Percentiles rank a stretch among this genome's conserved stretches.
These are phyloP conservation scores for Falco berigora DNA, from an alignment of 2,797 vertebrate genomes.

Conservation along the genomic window DNA sequence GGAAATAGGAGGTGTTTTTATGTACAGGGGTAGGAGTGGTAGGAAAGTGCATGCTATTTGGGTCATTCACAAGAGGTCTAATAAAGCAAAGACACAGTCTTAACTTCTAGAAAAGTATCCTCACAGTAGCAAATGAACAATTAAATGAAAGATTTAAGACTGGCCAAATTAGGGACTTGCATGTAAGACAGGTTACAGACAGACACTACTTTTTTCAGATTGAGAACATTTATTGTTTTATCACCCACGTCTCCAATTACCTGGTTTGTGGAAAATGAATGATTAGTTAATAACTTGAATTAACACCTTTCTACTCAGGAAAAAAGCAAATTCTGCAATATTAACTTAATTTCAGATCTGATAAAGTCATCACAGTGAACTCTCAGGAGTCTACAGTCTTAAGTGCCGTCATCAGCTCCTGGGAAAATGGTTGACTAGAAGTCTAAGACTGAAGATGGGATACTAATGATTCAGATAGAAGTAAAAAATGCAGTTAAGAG, in stretches of 20 bases:
- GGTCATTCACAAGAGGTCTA: background rate
- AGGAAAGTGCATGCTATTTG: background rate
- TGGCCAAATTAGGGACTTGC: background rate
- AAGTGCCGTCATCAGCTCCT: background rate
- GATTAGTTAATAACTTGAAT: background rate
- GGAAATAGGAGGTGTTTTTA: background rate
- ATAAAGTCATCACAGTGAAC: background rate
- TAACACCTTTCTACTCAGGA: background rate
- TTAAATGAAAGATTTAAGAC: background rate
- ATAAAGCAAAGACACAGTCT: background rate
- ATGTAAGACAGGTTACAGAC: fast-evolving
- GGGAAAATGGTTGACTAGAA: background rate
- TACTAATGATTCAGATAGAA: background rate
- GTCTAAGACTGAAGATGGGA: background rate
- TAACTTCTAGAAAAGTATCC: background rate
- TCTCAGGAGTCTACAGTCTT: background rate
- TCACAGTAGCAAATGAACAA: background rate
- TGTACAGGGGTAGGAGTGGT: background rate
- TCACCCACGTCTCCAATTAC: background rate
- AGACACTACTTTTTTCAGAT: background rate
- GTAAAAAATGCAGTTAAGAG: background rate
- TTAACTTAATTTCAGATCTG: background rate
- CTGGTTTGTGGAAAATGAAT: background rate
- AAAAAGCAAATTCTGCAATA: background rate
- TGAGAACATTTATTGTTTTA: background rate